Evolutionary conservation across 2,888 invertebrate species (phyloP).

Genomic region (Mimachlamys varia): DNA sequence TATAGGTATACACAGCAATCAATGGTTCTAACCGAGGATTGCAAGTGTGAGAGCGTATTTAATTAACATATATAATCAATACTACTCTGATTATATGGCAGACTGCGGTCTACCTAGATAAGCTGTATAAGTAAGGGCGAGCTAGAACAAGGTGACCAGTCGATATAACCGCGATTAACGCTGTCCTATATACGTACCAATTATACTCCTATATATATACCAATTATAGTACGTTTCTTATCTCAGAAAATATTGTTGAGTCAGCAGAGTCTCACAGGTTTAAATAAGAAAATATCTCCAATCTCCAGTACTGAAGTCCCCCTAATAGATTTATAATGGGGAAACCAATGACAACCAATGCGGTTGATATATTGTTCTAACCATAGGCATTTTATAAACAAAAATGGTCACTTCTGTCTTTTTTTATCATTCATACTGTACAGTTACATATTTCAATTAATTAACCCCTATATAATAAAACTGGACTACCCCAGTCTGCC

Average conservation of each 20-base stretch:
- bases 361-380: too few species aligned
- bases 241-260: not conserved
- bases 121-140: not conserved
- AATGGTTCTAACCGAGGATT: not conserved
- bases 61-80: conserved; percentile 19
- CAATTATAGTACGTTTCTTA: conserved; percentile 9
- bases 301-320: too few species aligned
- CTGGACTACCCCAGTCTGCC: too few species aligned
- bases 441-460: too few species aligned
- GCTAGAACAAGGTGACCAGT: conserved; percentile 16
- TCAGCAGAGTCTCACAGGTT: not conserved
- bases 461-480: too few species aligned
- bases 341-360: too few species aligned
- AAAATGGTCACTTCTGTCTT: too few species aligned
- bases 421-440: too few species aligned
- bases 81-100: not conserved
- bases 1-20: not conserved
- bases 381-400: too few species aligned
- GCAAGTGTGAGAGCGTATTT: conserved; percentile 8
- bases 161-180: not conserved
- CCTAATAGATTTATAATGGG: too few species aligned
- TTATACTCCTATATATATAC: too few species aligned
- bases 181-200: too few species aligned
- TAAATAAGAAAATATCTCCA: not conserved
- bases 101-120: not conserved